A percentile compares a stretch with the other conserved stretches of the same genome.
phyloP scores from a whole-genome alignment of 2,797 vertebrate species.

The Diglossa cyanea region DNA sequence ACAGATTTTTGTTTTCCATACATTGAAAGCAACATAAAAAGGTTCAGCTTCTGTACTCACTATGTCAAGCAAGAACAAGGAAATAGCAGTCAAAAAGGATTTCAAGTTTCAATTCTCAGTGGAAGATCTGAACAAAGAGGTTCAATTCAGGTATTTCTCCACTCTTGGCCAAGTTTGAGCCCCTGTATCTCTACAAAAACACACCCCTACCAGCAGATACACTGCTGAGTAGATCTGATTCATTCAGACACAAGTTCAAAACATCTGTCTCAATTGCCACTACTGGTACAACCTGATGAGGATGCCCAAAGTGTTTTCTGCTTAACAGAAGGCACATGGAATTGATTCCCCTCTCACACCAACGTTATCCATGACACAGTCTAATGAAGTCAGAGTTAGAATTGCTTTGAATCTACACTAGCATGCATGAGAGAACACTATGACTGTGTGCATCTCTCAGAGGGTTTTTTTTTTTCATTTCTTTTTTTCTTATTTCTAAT shows the following conservation, averaged over 20 bases:
- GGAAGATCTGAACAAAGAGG: background rate
- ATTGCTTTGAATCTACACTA: background rate
- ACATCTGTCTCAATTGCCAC: background rate
- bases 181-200: background rate
- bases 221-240: background rate
- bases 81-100: background rate
- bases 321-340: background rate
- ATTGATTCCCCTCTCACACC: background rate
- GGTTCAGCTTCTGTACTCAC: background rate
- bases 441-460: background rate
- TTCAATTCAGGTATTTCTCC: background rate
- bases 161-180: background rate
- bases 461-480: background rate
- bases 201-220: background rate
- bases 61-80: background rate
- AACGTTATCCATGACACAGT: background rate
- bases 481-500: background rate
- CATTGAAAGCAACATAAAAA: background rate
- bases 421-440: background rate
- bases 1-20: background rate
- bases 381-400: background rate
- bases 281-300: background rate
- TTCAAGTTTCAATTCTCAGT: background rate
- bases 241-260: background rate
- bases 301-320: background rate